phyloP scores from a whole-genome alignment of 2,888 invertebrate genomes.

The Limnephilus marmoratus region DNA sequence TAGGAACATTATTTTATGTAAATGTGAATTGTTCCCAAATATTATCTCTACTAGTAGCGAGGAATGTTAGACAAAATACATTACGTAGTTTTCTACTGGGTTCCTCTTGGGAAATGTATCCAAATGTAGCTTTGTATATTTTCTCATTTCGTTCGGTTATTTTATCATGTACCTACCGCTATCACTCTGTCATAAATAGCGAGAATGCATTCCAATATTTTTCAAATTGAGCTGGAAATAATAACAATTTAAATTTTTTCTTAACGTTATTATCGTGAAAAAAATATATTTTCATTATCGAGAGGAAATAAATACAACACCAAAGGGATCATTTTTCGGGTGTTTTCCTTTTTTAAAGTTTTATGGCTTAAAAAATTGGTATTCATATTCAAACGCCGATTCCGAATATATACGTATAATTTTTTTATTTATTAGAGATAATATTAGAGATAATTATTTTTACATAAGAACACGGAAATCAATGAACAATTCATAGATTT shows the following conservation, averaged over 20 bases:
- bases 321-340: too few species aligned
- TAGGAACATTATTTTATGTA: conserved; percentile 3
- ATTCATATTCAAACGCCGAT: too few species aligned
- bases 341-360: too few species aligned
- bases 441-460: too few species aligned
- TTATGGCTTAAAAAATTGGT: too few species aligned
- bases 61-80: background rate
- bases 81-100: background rate
- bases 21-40: background rate
- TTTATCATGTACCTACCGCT: background rate
- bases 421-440: too few species aligned
- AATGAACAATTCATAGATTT: too few species aligned
- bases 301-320: too few species aligned
- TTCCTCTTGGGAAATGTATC: conserved; percentile 23
- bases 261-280: background rate
- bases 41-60: conserved; percentile 13
- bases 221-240: background rate
- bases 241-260: background rate
- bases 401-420: too few species aligned
- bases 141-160: background rate
- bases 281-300: background rate
- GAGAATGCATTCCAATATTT: background rate
- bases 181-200: background rate
- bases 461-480: too few species aligned
- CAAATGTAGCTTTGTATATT: background rate